Evolutionary conservation across 2,113 vertebrate species (phyloP).

Genomic region (Ceyx cyanopectus): DNA sequence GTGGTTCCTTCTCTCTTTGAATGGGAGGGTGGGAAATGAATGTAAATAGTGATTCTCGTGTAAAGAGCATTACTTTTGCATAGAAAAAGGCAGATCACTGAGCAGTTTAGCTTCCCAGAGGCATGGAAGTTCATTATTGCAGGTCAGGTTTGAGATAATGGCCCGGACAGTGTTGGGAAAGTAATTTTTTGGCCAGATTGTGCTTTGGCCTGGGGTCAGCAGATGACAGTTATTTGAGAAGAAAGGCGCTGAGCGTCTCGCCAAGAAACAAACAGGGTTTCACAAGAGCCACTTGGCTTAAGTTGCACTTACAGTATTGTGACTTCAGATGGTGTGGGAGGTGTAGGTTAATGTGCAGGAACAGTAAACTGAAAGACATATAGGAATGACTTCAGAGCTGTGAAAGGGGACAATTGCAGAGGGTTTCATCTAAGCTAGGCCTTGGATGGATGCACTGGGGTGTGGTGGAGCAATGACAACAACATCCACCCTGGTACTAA

Average conservation of each 20-base stretch:
- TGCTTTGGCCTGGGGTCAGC: constrained; percentile 43
- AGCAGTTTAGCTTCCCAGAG: constrained; percentile 49
- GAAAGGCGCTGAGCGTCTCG: background rate
- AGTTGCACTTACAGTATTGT: constrained; percentile 42
- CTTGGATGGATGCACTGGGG: background rate
- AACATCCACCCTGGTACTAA: background rate
- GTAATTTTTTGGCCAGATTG: constrained; percentile 59
- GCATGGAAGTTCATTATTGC: constrained; percentile 24
- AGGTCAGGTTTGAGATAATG: constrained; percentile 69
- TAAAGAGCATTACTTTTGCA: background rate
- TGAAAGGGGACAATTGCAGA: background rate
- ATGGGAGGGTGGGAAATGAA: background rate
- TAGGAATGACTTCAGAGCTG: background rate
- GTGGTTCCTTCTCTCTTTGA: background rate
- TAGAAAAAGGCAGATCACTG: background rate
- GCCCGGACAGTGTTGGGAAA: constrained; percentile 63
- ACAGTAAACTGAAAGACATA: background rate
- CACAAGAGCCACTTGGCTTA: constrained; percentile 34
- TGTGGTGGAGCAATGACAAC: background rate
- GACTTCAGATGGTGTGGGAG: constrained; percentile 17
- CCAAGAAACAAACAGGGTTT: constrained; percentile 64
- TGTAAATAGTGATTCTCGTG: background rate
- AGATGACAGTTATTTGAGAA: constrained; percentile 44
- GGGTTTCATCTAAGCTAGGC: background rate
- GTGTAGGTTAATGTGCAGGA: background rate